Evolutionary conservation across 2,113 vertebrate genomes (phyloP), one percentile per base, ranked within the genome.

Genomic region (Genyomyrus donnyi): DNA sequence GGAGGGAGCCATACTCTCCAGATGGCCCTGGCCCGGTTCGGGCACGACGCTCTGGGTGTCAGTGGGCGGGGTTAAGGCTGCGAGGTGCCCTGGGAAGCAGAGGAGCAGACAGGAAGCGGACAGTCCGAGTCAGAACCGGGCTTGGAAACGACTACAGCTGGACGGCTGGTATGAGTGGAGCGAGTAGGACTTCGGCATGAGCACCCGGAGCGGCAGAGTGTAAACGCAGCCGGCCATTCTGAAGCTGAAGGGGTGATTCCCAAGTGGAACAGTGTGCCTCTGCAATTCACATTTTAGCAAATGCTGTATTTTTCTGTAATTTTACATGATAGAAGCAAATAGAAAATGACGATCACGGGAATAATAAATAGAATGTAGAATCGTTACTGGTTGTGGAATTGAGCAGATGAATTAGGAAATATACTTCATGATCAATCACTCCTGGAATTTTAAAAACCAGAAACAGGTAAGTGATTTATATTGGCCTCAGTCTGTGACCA

Each of bases 1-100:
- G 52, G 70, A 53, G 87, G 66, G 52, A 48, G 35, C n/a, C 90
- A 21, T 24, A 19, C 80, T 66, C 70, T 88, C 90, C 90, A 90
- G 90, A 88, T 90, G 90, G 87, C 24, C 70, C 49, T 53, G 86
- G 39, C 35, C 15, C 15, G 39, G 50, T 39, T 88, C 35, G 24
- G 80, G 45, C 70, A 84, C 24, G 35, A 53, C 49, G 11, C 87
- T 84, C 39, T 62, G 87, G 48, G 52, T 74, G 42, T 48, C 53
- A 48, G 87, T 21, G 19, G 35, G 58, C 27, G 58, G 46, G 74
- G 74, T 42, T 80, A 70, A 70, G 62, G 62, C 62, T 70, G 62
- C 3, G 62, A 31, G 62, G 52, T 56, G 77, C 77, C 19, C 77
- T 24, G 46, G 11, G 46, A 80, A 56, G 0, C 11, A 8, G 48